phyloP scores from a whole-genome alignment of 2,797 vertebrate species.

The Galago senegalensis region DNA sequence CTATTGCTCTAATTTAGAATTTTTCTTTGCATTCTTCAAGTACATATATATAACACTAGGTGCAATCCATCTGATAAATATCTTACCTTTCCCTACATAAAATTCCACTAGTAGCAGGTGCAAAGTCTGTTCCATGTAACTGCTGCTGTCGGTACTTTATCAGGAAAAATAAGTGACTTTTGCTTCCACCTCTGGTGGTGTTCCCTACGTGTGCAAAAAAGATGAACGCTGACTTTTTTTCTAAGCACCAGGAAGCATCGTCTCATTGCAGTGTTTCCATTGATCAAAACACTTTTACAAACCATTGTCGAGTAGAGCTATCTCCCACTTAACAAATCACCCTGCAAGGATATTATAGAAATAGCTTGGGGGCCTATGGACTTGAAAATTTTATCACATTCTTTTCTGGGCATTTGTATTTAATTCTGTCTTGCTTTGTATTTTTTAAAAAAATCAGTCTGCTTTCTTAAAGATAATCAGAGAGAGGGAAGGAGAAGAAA shows the following conservation, averaged over 20 bases:
- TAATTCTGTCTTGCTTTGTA: slow-evolving; percentile 72
- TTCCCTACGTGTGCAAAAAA: not conserved
- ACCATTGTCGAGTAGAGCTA: slow-evolving; percentile 38
- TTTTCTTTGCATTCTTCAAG: not conserved
- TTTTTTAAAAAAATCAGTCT: slow-evolving; percentile 55
- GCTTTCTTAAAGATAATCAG: slow-evolving; percentile 70
- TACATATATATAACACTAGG: not conserved
- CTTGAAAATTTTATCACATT: slow-evolving; percentile 57
- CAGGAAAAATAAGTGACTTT: not conserved
- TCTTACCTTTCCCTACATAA: not conserved
- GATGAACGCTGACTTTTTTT: slow-evolving; percentile 24
- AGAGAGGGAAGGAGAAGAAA: slow-evolving; percentile 68
- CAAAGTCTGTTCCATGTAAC: not conserved
- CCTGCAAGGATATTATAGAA: slow-evolving; percentile 40
- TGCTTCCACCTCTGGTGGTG: not conserved
- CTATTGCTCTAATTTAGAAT: slow-evolving; percentile 14
- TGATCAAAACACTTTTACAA: slow-evolving; percentile 64
- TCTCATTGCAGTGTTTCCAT: not conserved
- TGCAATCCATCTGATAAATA: not conserved
- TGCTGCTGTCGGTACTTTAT: not conserved
- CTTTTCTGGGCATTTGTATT: slow-evolving; percentile 53
- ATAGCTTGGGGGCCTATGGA: slow-evolving; percentile 61
- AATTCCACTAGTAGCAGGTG: not conserved
- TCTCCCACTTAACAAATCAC: slow-evolving; percentile 26
- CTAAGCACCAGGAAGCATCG: not conserved